Percentiles rank a stretch among this genome's conserved stretches.
phyloP scores from a whole-genome alignment of 2,797 vertebrate genomes.

The Molossus molossus region DNA sequence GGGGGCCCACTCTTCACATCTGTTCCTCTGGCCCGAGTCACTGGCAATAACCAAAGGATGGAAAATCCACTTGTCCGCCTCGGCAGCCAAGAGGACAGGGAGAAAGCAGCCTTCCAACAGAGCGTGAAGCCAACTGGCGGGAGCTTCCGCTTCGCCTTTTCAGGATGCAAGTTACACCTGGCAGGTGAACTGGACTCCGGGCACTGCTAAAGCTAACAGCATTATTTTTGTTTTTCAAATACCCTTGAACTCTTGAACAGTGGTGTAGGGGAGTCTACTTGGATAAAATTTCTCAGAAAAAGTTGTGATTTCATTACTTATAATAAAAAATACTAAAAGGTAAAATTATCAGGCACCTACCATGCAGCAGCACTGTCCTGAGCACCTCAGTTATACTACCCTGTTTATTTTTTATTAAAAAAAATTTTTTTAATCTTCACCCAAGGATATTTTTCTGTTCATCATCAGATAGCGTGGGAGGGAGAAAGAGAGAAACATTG shows the following conservation, averaged over 20 bases:
- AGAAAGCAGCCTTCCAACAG: background rate
- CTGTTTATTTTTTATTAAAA: background rate
- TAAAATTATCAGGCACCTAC: background rate
- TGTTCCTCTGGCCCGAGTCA: conserved; percentile 55
- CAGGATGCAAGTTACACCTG: background rate
- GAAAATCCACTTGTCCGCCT: background rate
- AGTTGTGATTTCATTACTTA: background rate
- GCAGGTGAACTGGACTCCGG: background rate
- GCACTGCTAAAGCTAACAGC: background rate
- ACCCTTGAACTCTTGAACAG: background rate
- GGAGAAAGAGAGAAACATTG: no score
- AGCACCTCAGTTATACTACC: background rate
- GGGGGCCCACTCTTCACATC: conserved; percentile 55
- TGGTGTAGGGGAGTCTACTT: background rate
- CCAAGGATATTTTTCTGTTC: no score
- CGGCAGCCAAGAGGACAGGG: conserved; percentile 28
- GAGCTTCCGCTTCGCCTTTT: background rate
- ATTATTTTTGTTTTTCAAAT: background rate
- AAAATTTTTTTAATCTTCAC: no score
- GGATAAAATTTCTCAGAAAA: background rate
- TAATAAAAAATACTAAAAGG: background rate
- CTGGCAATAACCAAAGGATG: conserved; percentile 49
- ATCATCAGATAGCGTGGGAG: no score
- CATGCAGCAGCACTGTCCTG: background rate
- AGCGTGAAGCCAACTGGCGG: background rate